These are phyloP conservation scores for Hybognathus amarus DNA, from an alignment of 2,797 vertebrate species.

Conservation along the genomic window DNA sequence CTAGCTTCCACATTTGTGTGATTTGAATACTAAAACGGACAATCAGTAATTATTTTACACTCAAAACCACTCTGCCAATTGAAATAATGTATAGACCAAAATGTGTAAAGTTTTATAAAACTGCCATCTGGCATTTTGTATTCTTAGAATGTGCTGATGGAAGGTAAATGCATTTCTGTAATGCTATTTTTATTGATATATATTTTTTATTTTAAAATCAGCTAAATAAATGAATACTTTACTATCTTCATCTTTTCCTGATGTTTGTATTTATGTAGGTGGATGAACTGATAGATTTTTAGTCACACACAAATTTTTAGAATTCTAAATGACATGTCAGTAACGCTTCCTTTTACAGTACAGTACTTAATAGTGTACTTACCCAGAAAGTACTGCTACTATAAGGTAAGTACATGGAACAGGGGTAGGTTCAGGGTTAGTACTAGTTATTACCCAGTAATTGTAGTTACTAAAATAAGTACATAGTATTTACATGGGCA, in stretches of 20 bases:
- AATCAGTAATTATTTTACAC: neutral
- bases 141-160: constrained; percentile 11
- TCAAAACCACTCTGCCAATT: neutral
- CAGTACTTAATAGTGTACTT: no score
- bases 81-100: constrained; percentile 15
- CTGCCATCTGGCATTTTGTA: neutral
- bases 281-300: neutral
- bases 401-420: no score
- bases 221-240: neutral
- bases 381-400: no score
- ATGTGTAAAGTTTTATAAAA: constrained; percentile 26
- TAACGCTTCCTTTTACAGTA: no score
- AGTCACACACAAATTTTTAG: no score
- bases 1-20: neutral
- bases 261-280: neutral
- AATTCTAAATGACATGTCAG: no score
- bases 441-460: no score
- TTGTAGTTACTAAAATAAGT: no score
- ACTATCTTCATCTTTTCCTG: neutral
- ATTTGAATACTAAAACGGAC: constrained; percentile 3
- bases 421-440: no score
- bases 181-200: neutral
- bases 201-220: constrained; percentile 9
- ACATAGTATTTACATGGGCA: no score
- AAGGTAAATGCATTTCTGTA: constrained; percentile 26